Percentiles rank a stretch among this genome's conserved stretches.
Conservation (phyloP, 2,888 invertebrate genomes). For the Cosmorhoe ocellata region DNA sequence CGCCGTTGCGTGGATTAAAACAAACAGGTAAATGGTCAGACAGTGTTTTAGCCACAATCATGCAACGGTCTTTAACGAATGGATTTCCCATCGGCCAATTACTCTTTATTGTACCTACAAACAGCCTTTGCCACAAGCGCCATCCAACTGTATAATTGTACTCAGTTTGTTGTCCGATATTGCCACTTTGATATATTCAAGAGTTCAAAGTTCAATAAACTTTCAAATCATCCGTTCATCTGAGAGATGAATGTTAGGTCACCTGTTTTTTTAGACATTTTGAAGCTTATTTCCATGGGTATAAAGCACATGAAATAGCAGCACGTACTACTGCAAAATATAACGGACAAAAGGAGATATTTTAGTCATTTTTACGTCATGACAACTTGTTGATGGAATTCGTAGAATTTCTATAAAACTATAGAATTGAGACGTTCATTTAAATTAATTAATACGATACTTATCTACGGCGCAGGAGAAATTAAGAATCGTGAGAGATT, state of each 20-base stretch:
- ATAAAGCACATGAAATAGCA: background rate
- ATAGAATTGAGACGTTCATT: constrained; percentile 4
- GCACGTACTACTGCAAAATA: background rate
- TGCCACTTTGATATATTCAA: constrained; percentile 17
- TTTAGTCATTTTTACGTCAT: background rate
- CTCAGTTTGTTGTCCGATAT: constrained; percentile 28
- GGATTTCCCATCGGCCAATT: background rate
- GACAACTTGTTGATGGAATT: constrained; percentile 3
- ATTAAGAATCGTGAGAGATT: constrained; percentile 4
- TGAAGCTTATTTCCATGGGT: background rate
- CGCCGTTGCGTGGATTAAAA: too few relatives aligned
- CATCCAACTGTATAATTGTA: constrained; percentile 21
- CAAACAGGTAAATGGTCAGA: too few relatives aligned
- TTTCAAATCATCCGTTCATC: constrained; percentile 24
- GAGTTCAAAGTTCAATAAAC: constrained; percentile 34
- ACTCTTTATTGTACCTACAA: background rate
- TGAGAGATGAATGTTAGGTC: constrained; percentile 1
- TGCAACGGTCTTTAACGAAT: too few relatives aligned
- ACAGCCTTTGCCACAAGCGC: constrained; percentile 2
- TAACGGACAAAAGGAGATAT: background rate
- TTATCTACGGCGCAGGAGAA: constrained; percentile 1
- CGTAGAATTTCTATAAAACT: constrained; percentile 1
- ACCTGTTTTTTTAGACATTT: constrained; percentile 8
- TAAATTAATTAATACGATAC: constrained; percentile 11
- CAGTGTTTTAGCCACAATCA: too few relatives aligned